These are phyloP conservation scores for Hemicrepidius hirtus DNA, from an alignment of 2,888 invertebrate species.

Conservation along the genomic window DNA sequence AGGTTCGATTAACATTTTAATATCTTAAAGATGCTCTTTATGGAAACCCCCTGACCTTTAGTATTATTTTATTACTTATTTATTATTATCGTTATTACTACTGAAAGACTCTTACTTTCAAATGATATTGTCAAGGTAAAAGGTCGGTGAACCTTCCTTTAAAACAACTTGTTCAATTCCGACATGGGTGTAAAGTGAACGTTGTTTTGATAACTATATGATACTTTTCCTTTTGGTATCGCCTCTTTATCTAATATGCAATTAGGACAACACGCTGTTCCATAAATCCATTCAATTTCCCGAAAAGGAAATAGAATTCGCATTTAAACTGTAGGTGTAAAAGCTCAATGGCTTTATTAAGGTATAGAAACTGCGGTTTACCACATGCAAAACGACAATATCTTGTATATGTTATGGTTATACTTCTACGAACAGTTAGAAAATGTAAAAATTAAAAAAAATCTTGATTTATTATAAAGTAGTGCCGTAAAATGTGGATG, in stretches of 20 bases:
- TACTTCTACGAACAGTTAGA: constrained; percentile 10
- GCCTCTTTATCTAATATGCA: constrained; percentile 17
- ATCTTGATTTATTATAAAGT: constrained; percentile 19
- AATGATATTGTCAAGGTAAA: constrained; percentile 59
- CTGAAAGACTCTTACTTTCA: constrained; percentile 54
- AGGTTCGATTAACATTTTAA: too few relatives aligned
- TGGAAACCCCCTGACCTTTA: too few relatives aligned
- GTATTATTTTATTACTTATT: too few relatives aligned
- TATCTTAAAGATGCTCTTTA: too few relatives aligned
- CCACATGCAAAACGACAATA: constrained; percentile 10
- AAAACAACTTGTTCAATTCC: constrained; percentile 17
- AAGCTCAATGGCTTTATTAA: constrained; percentile 7
- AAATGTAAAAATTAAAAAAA: constrained; percentile 14
- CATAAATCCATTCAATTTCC: background rate
- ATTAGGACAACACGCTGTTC: constrained; percentile 17
- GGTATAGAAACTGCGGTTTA: background rate
- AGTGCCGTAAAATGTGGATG: constrained; percentile 21
- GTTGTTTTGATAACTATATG: constrained; percentile 1
- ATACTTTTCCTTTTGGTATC: constrained; percentile 13
- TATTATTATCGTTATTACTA: constrained; percentile 36
- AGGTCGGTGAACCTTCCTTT: constrained; percentile 55
- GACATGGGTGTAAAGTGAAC: constrained; percentile 9
- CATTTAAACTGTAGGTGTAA: background rate
- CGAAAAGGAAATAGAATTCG: constrained; percentile 9
- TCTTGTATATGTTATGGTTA: constrained; percentile 1